A percentile compares a stretch with the other conserved stretches of the same genome.
These are phyloP conservation scores for Nineta flava DNA, from an alignment of 2,888 invertebrate species.

Conservation along the genomic window DNA sequence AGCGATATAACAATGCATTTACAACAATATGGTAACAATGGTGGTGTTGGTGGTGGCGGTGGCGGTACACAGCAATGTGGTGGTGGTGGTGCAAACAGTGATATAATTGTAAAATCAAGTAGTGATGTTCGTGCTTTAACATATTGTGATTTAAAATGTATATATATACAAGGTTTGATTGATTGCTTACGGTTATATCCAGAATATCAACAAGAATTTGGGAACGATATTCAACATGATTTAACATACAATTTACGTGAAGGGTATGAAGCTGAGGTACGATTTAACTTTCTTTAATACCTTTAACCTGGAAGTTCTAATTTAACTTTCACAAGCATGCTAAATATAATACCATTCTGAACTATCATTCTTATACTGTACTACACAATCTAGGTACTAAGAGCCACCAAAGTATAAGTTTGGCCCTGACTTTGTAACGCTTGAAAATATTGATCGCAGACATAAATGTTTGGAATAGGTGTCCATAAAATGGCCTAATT, in stretches of 20 bases:
- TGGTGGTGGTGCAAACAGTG: conserved; percentile 31
- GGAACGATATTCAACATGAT: conserved; percentile 88
- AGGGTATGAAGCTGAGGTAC: conserved; percentile 76
- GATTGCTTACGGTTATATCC: conserved; percentile 83
- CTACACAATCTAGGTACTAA: too few species aligned
- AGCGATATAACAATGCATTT: conserved; percentile 78
- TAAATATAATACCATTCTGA: neutral
- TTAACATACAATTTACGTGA: conserved; percentile 87
- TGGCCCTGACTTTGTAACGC: too few species aligned
- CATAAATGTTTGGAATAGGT: too few species aligned
- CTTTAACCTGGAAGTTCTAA: neutral
- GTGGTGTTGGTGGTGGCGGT: conserved; percentile 15
- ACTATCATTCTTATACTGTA: too few species aligned
- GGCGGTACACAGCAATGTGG: conserved; percentile 38
- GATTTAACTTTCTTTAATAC: conserved; percentile 9
- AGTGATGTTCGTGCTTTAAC: conserved; percentile 89
- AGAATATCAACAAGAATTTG: conserved; percentile 88
- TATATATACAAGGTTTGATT: conserved; percentile 77
- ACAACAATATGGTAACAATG: conserved; percentile 37
- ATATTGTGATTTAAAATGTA: conserved; percentile 91
- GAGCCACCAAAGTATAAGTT: too few species aligned
- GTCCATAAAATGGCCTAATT: too few species aligned
- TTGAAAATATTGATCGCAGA: too few species aligned
- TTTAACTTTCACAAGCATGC: neutral
- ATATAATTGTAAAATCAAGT: conserved; percentile 80